These are phyloP conservation scores for Polymixis flavicincta DNA, from an alignment of 2,888 invertebrate genomes.

Conservation along the genomic window DNA sequence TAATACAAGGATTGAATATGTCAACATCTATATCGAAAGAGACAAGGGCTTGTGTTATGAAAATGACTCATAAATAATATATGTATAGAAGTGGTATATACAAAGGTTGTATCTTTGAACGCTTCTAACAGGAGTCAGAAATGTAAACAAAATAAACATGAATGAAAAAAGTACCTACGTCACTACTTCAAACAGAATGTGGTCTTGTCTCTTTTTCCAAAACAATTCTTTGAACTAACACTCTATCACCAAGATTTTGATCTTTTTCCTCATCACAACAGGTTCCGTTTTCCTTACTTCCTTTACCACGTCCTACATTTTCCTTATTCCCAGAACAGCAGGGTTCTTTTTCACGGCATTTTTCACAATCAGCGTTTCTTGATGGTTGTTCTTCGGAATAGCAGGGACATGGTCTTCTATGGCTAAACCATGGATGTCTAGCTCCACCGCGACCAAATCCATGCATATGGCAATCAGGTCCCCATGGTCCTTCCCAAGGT, in stretches of 20 bases:
- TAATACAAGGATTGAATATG: background rate
- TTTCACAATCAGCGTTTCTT: conserved; percentile 25
- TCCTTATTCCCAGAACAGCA: conserved; percentile 50
- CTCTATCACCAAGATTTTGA: conserved; percentile 57
- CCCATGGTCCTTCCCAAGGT: conserved; percentile 31
- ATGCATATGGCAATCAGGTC: conserved; percentile 4
- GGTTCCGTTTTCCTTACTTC: conserved; percentile 37
- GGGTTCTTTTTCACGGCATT: conserved; percentile 30
- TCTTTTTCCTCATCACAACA: conserved; percentile 54
- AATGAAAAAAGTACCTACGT: conserved; percentile 13
- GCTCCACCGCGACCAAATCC: conserved; percentile 10
- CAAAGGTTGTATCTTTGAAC: background rate
- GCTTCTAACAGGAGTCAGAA: background rate
- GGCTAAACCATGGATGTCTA: background rate
- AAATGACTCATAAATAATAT: background rate
- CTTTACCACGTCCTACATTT: conserved; percentile 3
- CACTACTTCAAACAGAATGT: conserved; percentile 58
- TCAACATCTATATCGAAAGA: background rate
- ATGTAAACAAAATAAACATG: conserved; percentile 8
- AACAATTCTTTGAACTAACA: conserved; percentile 65
- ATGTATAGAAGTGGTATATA: too few relatives aligned
- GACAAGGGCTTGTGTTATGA: background rate
- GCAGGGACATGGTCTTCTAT: conserved; percentile 24
- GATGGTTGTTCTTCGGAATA: conserved; percentile 8
- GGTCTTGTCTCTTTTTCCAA: conserved; percentile 66